Conservation (phyloP, 2,888 invertebrate genomes). For the Leptothorax acervorum region DNA sequence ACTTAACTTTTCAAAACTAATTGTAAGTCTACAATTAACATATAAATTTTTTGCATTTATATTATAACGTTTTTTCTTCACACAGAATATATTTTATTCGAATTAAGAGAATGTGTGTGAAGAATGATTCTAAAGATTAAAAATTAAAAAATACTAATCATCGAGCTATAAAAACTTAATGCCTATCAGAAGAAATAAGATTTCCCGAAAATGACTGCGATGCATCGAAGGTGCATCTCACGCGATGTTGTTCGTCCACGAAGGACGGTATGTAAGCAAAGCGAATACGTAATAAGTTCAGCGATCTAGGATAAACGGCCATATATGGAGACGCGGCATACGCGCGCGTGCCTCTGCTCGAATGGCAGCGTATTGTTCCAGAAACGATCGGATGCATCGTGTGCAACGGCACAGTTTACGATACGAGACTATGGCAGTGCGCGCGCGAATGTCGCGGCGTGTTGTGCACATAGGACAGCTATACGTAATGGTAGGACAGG, state of each 20-base stretch:
- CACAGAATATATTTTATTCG: background rate
- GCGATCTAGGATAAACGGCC: background rate
- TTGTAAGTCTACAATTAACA: background rate
- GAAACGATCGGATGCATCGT: conserved; percentile 72
- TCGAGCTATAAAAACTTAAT: background rate
- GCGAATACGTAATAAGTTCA: conserved; percentile 53
- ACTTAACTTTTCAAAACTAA: conserved; percentile 3
- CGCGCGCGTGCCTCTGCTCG: conserved; percentile 46
- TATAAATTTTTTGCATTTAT: background rate
- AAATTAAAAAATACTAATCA: background rate
- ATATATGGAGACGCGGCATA: background rate
- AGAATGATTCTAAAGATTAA: background rate
- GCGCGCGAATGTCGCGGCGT: conserved; percentile 5
- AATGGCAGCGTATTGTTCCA: conserved; percentile 66
- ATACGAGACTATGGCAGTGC: conserved; percentile 59
- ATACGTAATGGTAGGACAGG: conserved; percentile 34
- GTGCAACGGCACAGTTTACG: conserved; percentile 76
- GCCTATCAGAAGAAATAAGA: background rate
- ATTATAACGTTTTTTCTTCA: background rate
- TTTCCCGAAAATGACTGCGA: conserved; percentile 5
- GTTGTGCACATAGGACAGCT: background rate
- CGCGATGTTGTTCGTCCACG: conserved; percentile 59
- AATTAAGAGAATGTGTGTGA: background rate
- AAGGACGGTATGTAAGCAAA: conserved; percentile 26
- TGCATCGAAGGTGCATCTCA: conserved; percentile 12